Evolutionary conservation across 1,140 invertebrate species (phyloP).

Genomic region (Proales similis): DNA sequence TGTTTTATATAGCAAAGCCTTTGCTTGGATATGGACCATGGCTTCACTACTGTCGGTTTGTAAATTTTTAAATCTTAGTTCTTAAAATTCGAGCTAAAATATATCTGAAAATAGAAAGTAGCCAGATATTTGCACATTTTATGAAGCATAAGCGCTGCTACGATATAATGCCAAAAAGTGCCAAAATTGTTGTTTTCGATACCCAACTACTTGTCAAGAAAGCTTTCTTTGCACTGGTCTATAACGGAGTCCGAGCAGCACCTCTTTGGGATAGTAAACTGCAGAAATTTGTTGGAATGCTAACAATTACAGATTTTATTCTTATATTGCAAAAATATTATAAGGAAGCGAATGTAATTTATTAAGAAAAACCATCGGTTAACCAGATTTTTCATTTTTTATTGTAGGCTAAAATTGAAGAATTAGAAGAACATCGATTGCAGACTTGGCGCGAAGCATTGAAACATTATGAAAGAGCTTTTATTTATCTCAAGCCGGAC

Average conservation of each 20-base stretch:
- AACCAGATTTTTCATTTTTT: constrained; percentile 5
- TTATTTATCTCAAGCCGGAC: constrained; percentile 50
- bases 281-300: constrained; percentile 85
- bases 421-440: constrained; percentile 87
- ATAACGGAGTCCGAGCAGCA: constrained; percentile 95
- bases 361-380: constrained; percentile 41
- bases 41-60: constrained; percentile 25
- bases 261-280: constrained; percentile 87
- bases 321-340: constrained; percentile 91
- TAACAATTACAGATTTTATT: constrained; percentile 99
- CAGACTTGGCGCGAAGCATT: constrained; percentile 50
- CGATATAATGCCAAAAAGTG: constrained; percentile 95
- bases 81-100: constrained; percentile 1
- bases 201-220: constrained; percentile 95
- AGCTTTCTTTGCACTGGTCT: constrained; percentile 94
- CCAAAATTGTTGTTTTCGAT: constrained; percentile 97
- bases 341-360: constrained; percentile 71
- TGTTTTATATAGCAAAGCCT: constrained; percentile 27
- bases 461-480: constrained; percentile 45
- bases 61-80: neutral
- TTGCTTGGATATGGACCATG: constrained; percentile 34
- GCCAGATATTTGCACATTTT: constrained; percentile 53
- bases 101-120: constrained; percentile 6
- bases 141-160: constrained; percentile 99
- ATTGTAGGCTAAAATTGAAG: constrained; percentile 63